A percentile compares a stretch with the other conserved stretches of the same genome.
These are phyloP conservation scores for Parnassius apollo DNA, from an alignment of 2,888 invertebrate species.

Conservation along the genomic window DNA sequence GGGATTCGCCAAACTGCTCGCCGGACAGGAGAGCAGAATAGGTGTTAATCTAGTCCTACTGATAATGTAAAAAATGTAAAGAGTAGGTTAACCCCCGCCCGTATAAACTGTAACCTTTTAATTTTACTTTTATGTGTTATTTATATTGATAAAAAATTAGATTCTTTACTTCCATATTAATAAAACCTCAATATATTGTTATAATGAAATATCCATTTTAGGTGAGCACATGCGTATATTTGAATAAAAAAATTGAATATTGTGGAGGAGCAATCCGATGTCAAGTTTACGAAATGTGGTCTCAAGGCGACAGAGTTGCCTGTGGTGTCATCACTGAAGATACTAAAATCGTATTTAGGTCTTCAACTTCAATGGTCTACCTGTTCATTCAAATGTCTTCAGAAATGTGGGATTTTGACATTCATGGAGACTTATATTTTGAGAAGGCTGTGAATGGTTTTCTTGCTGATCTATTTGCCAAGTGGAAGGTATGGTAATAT, in stretches of 20 bases:
- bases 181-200: too few relatives aligned
- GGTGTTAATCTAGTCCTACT: too few relatives aligned
- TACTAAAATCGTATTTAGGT: constrained; percentile 98
- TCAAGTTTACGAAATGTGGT: constrained; percentile 98
- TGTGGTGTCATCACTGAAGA: constrained; percentile 97
- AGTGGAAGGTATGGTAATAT: constrained; percentile 89
- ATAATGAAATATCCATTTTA: constrained; percentile 46
- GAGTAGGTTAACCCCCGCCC: too few relatives aligned
- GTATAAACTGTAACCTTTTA: too few relatives aligned
- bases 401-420: constrained; percentile 99
- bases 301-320: constrained; percentile 95
- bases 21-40: too few relatives aligned
- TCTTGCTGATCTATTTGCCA: constrained; percentile 95
- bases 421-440: constrained; percentile 98
- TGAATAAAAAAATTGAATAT: constrained; percentile 97
- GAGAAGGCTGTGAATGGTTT: constrained; percentile 99
- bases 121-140: too few relatives aligned
- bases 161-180: too few relatives aligned
- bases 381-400: constrained; percentile 99
- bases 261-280: constrained; percentile 92
- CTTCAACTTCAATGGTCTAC: constrained; percentile 98
- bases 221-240: constrained; percentile 95
- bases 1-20: too few relatives aligned
- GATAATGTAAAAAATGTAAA: too few relatives aligned
- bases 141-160: too few relatives aligned